These are phyloP conservation scores for Netelia melanura DNA, from an alignment of 2,888 invertebrate genomes.

Conservation along the genomic window DNA sequence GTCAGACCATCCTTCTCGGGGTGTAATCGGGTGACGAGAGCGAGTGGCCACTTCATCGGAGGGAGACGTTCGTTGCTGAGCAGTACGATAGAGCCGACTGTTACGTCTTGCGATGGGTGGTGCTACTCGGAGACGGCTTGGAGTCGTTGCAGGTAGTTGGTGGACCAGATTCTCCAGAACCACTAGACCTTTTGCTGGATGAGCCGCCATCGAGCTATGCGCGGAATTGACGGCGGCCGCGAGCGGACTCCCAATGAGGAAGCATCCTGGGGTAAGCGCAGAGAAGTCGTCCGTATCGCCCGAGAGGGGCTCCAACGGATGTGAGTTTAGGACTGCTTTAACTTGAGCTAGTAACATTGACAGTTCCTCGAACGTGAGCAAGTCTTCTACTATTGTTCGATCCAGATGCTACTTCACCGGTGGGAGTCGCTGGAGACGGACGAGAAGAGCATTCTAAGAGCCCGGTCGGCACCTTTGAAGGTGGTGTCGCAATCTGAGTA, in stretches of 20 bases:
- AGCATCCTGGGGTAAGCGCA: conserved; percentile 76
- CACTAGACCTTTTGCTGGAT: conserved; percentile 31
- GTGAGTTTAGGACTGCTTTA: conserved; percentile 73
- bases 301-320: conserved; percentile 72
- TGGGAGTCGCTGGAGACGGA: background rate
- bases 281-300: conserved; percentile 65
- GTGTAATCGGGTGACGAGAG: too few relatives aligned
- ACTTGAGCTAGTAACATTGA: conserved; percentile 71
- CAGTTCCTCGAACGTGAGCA: conserved; percentile 73
- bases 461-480: conserved; percentile 40
- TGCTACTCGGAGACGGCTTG: conserved; percentile 57
- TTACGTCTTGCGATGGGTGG: background rate
- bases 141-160: conserved; percentile 21
- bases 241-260: conserved; percentile 73
- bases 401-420: background rate
- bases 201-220: conserved; percentile 71
- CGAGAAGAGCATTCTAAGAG: conserved; percentile 15
- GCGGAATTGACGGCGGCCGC: conserved; percentile 41
- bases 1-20: too few relatives aligned
- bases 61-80: conserved; percentile 54
- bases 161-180: background rate
- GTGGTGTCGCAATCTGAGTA: conserved; percentile 47
- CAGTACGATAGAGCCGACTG: conserved; percentile 38
- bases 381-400: background rate
- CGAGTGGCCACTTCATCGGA: conserved; percentile 45